Percentiles rank a stretch among this genome's conserved stretches.
phyloP scores from a whole-genome alignment of 1,140 invertebrate genomes.

The Zaprionus gabonicus region DNA sequence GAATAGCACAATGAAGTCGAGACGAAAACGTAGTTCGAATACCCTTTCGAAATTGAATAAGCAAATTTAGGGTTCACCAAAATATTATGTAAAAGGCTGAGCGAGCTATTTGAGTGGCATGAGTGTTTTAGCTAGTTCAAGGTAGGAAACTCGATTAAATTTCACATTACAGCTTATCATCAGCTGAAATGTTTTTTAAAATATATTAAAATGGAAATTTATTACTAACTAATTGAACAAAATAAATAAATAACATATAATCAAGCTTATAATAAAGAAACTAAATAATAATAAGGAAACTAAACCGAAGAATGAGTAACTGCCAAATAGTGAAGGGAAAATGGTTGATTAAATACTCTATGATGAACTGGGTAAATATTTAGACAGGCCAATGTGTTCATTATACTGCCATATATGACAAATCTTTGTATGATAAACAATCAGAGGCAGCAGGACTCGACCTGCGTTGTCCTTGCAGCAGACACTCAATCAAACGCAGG shows the following conservation, averaged over 20 bases:
- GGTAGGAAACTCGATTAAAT: too few species aligned
- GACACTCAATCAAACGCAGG: slow-evolving; percentile 60
- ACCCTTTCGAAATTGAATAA: background rate
- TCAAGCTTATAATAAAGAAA: background rate
- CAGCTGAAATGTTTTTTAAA: too few species aligned
- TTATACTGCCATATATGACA: slow-evolving; percentile 24
- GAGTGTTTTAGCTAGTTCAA: too few species aligned
- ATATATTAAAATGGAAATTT: too few species aligned
- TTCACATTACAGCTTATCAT: too few species aligned
- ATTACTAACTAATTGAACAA: background rate
- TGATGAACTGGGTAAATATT: background rate
- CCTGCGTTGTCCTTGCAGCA: too few species aligned
- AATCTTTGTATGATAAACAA: slow-evolving; percentile 60
- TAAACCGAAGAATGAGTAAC: background rate
- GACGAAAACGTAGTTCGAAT: background rate
- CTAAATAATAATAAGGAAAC: background rate
- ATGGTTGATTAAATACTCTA: background rate
- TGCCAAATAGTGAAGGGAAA: background rate
- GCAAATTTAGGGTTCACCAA: background rate
- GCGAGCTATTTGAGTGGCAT: too few species aligned
- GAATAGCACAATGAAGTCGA: slow-evolving; percentile 1
- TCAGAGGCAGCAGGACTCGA: slow-evolving; percentile 11
- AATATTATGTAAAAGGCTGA: background rate
- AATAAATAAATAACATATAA: background rate
- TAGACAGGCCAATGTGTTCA: background rate